These are phyloP conservation scores for Mormyrus lacerda DNA, from an alignment of 2,113 vertebrate species.

Conservation along the genomic window DNA sequence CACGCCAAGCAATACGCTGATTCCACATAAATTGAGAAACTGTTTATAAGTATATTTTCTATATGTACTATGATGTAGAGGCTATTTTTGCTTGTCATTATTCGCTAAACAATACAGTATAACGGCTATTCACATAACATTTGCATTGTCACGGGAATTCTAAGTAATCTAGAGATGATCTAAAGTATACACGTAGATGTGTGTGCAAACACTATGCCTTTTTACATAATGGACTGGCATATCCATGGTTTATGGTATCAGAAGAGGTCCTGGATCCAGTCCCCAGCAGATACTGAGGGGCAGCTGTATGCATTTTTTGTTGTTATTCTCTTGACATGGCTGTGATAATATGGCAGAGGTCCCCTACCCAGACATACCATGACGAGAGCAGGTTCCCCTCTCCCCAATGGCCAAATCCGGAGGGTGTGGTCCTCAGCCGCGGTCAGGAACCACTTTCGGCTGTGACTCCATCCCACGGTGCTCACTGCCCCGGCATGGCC, in stretches of 20 bases:
- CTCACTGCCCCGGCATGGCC: conserved; percentile 74
- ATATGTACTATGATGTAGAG: neutral
- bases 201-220: neutral
- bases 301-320: neutral
- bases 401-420: conserved; percentile 63
- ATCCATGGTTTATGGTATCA: neutral
- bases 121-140: neutral
- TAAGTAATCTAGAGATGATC: neutral
- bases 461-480: conserved; percentile 73
- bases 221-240: neutral
- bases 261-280: neutral
- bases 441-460: conserved; percentile 69
- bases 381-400: conserved; percentile 50
- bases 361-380: conserved; percentile 60
- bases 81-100: neutral
- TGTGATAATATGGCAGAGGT: neutral
- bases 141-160: neutral
- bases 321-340: neutral
- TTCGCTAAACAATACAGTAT: neutral
- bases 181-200: neutral
- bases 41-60: neutral
- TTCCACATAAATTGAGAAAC: neutral
- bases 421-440: conserved; percentile 68
- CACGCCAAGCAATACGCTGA: neutral
- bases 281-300: neutral